phyloP scores from a whole-genome alignment of 2,113 vertebrate genomes.

The Enhydra lutris region DNA sequence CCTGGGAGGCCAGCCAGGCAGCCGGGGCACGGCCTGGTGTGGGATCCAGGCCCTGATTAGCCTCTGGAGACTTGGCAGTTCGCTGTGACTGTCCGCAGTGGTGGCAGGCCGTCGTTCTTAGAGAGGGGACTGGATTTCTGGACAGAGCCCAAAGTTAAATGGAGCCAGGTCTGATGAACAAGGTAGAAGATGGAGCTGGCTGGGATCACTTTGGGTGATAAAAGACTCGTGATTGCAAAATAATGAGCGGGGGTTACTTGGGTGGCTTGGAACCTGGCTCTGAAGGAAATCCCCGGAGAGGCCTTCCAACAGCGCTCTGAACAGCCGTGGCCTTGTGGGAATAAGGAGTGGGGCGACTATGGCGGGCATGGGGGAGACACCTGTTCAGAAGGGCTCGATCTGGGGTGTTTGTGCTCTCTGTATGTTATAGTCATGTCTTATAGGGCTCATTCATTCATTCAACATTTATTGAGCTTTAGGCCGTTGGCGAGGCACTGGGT shows the following conservation, averaged over 20 bases:
- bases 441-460: background rate
- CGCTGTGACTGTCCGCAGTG: background rate
- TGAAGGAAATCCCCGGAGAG: background rate
- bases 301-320: background rate
- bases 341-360: background rate
- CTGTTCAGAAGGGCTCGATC: background rate
- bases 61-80: background rate
- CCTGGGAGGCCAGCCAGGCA: background rate
- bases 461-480: background rate
- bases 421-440: background rate
- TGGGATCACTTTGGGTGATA: background rate
- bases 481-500: background rate
- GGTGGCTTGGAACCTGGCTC: background rate
- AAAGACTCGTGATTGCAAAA: background rate
- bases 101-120: background rate
- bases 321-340: background rate
- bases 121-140: background rate
- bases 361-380: background rate
- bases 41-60: background rate
- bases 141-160: background rate
- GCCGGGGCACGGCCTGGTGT: fast-evolving
- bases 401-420: background rate
- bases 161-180: background rate
- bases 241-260: background rate
- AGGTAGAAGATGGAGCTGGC: background rate